Evolutionary conservation across 2,113 vertebrate genomes (phyloP).

Genomic region (Chloropsis hardwickii): DNA sequence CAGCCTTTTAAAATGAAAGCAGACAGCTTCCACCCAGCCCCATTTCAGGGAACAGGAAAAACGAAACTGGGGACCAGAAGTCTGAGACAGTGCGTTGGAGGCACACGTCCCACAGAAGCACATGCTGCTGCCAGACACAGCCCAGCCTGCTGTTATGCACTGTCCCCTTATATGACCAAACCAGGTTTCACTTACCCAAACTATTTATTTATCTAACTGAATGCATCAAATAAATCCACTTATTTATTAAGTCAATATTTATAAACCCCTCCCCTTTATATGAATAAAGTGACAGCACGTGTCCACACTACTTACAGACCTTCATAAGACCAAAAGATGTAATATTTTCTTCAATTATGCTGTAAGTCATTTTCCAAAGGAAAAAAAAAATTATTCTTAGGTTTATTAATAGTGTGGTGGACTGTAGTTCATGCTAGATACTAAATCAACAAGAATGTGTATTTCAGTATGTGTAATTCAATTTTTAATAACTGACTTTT

Average conservation of each 20-base stretch:
- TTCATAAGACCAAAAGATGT: background rate
- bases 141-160: conserved; percentile 13
- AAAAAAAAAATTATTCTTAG: background rate
- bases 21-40: conserved; percentile 38
- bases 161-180: background rate
- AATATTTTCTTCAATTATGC: background rate
- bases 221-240: background rate
- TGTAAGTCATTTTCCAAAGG: background rate
- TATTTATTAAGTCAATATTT: background rate
- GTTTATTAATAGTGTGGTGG: background rate
- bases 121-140: conserved; percentile 10
- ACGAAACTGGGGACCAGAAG: conserved; percentile 53
- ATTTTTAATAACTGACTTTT: background rate
- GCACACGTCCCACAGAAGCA: conserved; percentile 41
- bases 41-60: conserved; percentile 2
- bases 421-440: background rate
- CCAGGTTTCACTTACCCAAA: background rate
- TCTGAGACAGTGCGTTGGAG: conserved; percentile 12
- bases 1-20: conserved; percentile 43
- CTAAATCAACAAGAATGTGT: background rate
- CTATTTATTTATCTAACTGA: background rate
- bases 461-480: background rate
- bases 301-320: background rate
- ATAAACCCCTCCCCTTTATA: background rate
- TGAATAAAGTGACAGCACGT: background rate